Base-by-base conservation (phyloP, 1,140 invertebrate genomes). In the Ceratina calcarata region DNA sequence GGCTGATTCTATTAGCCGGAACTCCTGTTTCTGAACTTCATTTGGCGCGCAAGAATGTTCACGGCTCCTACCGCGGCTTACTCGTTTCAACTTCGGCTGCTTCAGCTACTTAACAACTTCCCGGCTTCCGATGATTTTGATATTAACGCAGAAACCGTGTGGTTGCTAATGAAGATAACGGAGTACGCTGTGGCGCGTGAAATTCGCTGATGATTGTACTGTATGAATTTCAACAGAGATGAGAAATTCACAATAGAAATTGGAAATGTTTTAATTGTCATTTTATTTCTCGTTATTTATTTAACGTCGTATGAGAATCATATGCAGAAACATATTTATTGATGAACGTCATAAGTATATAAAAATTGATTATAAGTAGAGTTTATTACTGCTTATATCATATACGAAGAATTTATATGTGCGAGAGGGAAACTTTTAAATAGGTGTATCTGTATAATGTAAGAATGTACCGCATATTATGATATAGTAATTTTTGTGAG, bases 1-100 rank as follows among this genome's bases (percentile, higher is more conserved):
- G 83, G 75, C 75, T 69, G 82, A 86, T 86, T 86, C 85, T 83
- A 86, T 86, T 86, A 86, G 66, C 58, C 55, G 51, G 72, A 77
- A 76, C 80, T 85, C 76, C 72, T 78, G 82, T 85, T 85, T 83
- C 80, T 61, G 65, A 76, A 74, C 84, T 85, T 83, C 76, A 74
- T 83, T 86, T 71, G 76, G 62, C 70, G 76, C 37, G 72, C 58
- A 49, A 66, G 79, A 81, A 68, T 81, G 78, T 80, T 74, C 79
- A 51, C 32, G 32, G 57, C 22, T 37, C 24, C 57, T 70, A 55
- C 68, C 12, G 16, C 24, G 10, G 53, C 68, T 20, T 20, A n/a
- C n/a, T 15, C 60, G 24, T 57, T 68, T 27, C 51, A 15, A 57
- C 67, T 70, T 70, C 0, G 51, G 13, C 67, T 13, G n/a, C 57